Percentiles rank a stretch among this genome's conserved stretches.
Evolutionary conservation across 2,888 invertebrate genomes (phyloP).

Genomic region (Abrostola triplasia): DNA sequence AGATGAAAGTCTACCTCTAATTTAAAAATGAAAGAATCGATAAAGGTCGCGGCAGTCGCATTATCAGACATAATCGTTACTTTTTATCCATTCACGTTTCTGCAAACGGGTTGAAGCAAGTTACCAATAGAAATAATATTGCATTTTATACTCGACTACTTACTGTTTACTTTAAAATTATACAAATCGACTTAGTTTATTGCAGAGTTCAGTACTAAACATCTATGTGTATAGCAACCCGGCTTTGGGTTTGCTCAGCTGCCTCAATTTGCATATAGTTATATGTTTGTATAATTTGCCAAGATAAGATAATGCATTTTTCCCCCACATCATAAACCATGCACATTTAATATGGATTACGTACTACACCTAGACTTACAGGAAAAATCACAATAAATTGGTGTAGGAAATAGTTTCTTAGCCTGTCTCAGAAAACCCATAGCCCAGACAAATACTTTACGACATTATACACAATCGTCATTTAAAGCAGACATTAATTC

Average conservation of each 20-base stretch:
- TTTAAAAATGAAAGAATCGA: too few relatives aligned
- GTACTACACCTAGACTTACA: too few relatives aligned
- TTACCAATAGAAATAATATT: background rate
- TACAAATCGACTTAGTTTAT: background rate
- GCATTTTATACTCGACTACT: background rate
- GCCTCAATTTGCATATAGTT: background rate
- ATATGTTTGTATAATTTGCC: background rate
- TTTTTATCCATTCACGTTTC: background rate
- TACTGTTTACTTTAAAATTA: slow-evolving; percentile 3
- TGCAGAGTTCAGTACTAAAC: background rate
- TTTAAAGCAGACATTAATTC: too few relatives aligned
- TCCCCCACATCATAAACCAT: too few relatives aligned
- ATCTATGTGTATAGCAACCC: background rate
- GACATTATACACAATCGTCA: too few relatives aligned
- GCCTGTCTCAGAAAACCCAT: too few relatives aligned
- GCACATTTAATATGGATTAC: too few relatives aligned
- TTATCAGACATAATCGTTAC: background rate
- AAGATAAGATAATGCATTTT: background rate
- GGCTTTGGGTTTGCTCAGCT: background rate
- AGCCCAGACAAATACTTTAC: too few relatives aligned
- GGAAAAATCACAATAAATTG: too few relatives aligned
- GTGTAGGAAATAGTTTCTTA: too few relatives aligned
- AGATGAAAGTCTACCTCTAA: too few relatives aligned
- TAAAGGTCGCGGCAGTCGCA: too few relatives aligned
- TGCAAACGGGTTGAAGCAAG: background rate